phyloP scores from a whole-genome alignment of 1,140 invertebrate genomes.

The Lepidotrigona ventralis region DNA sequence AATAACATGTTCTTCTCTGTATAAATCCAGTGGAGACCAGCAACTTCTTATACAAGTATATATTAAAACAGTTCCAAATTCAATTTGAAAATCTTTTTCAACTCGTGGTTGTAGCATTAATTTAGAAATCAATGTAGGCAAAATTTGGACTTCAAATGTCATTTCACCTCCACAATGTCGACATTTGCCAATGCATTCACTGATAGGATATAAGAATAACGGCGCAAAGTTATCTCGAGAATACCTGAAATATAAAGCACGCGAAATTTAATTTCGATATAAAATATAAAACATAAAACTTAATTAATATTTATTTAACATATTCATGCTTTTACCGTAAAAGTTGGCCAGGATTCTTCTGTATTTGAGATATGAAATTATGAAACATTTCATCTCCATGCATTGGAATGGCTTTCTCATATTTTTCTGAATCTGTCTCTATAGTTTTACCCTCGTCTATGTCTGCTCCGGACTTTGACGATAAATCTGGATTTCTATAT shows the following conservation, averaged over 20 bases:
- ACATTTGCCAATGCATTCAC: slow-evolving; percentile 82
- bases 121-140: slow-evolving; percentile 88
- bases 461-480: slow-evolving; percentile 59
- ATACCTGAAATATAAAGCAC: slow-evolving; percentile 81
- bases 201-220: slow-evolving; percentile 84
- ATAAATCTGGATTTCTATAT: slow-evolving; percentile 79
- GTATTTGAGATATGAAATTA: slow-evolving; percentile 87
- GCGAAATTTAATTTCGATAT: slow-evolving; percentile 28
- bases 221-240: slow-evolving; percentile 84
- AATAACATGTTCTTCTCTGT: slow-evolving; percentile 86
- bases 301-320: background rate
- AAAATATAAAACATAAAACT: background rate
- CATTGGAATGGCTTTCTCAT: slow-evolving; percentile 88
- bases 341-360: slow-evolving; percentile 89
- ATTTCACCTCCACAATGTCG: slow-evolving; percentile 86
- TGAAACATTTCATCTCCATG: slow-evolving; percentile 92
- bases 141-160: slow-evolving; percentile 90
- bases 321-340: slow-evolving; percentile 82
- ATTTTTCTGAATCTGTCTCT: slow-evolving; percentile 82
- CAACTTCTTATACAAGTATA: slow-evolving; percentile 92
- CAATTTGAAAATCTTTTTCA: slow-evolving; percentile 82
- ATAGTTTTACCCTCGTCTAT: slow-evolving; percentile 65
- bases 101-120: slow-evolving; percentile 81
- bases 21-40: slow-evolving; percentile 86
- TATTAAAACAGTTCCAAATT: slow-evolving; percentile 90